These are phyloP conservation scores for Smittia aterrima DNA, from an alignment of 2,888 invertebrate species.

Conservation along the genomic window DNA sequence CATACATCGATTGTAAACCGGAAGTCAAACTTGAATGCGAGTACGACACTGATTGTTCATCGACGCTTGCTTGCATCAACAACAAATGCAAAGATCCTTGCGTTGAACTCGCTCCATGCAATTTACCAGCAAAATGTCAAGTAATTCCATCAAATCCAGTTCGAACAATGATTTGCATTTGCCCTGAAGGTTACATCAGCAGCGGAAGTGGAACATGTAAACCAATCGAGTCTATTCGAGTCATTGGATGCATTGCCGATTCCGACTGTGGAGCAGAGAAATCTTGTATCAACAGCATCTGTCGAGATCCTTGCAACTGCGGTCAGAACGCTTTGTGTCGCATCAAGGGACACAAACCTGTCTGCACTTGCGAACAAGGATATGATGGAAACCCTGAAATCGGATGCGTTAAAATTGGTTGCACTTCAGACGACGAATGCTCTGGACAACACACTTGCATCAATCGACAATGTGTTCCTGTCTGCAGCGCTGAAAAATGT, in stretches of 20 bases:
- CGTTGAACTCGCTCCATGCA: slow-evolving; percentile 72
- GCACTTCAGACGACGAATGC: slow-evolving; percentile 73
- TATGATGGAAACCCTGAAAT: slow-evolving; percentile 82
- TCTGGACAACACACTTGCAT: slow-evolving; percentile 79
- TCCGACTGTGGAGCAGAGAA: slow-evolving; percentile 74
- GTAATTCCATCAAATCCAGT: slow-evolving; percentile 79
- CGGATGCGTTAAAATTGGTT: slow-evolving; percentile 73
- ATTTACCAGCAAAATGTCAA: slow-evolving; percentile 74
- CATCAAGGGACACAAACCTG: slow-evolving; percentile 80
- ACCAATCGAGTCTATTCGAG: slow-evolving; percentile 64
- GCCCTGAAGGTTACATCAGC: slow-evolving; percentile 84
- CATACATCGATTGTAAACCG: slow-evolving; percentile 75
- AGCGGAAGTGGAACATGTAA: slow-evolving; percentile 78
- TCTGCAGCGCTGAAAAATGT: slow-evolving; percentile 72
- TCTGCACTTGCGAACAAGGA: slow-evolving; percentile 80
- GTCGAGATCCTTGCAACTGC: slow-evolving; percentile 81
- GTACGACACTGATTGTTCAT: slow-evolving; percentile 78
- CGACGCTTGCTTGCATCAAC: slow-evolving; percentile 75
- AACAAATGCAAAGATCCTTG: slow-evolving; percentile 83
- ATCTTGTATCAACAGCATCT: slow-evolving; percentile 76
- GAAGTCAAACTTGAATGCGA: slow-evolving; percentile 73
- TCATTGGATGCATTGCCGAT: slow-evolving; percentile 70
- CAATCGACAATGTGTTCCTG: slow-evolving; percentile 78
- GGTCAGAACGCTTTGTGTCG: slow-evolving; percentile 82
- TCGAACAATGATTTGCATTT: slow-evolving; percentile 85